Conservation (phyloP, 1,140 invertebrate species). For the Lordiphosa mommai region DNA sequence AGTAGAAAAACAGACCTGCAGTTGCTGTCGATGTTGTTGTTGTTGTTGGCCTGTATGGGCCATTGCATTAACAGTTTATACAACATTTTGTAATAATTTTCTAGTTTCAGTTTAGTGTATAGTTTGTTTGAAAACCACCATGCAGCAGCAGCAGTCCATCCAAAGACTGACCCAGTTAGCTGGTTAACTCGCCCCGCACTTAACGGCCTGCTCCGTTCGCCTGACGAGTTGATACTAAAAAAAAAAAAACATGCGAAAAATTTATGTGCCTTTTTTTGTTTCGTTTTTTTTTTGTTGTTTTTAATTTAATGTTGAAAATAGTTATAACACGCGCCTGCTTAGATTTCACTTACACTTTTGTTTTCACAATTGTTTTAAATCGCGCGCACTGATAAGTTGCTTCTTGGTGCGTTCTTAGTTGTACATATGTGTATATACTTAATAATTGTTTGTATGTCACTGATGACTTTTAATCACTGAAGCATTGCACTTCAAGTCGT, state of each 20-base stretch:
- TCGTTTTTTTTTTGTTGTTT: conserved; percentile 17
- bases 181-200: background rate
- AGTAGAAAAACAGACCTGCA: conserved; percentile 21
- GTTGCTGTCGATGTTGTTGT: conserved; percentile 13
- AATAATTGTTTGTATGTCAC: background rate
- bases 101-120: background rate
- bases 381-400: conserved; percentile 27
- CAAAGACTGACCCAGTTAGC: conserved; percentile 15
- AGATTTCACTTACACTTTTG: conserved; percentile 44
- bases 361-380: conserved; percentile 16
- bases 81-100: conserved; percentile 22
- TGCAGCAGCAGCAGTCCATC: background rate
- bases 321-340: conserved; percentile 20
- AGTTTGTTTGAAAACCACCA: background rate
- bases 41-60: conserved; percentile 14
- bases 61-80: conserved; percentile 16
- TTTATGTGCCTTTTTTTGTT: conserved; percentile 1
- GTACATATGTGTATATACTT: conserved; percentile 3
- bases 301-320: conserved; percentile 6
- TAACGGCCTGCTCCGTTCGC: conserved; percentile 18
- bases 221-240: conserved; percentile 16
- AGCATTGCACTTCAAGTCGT: conserved; percentile 19
- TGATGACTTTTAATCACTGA: conserved; percentile 31
- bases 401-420: conserved; percentile 1
- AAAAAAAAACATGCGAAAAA: conserved; percentile 17